Evolutionary conservation across 2,113 vertebrate genomes (phyloP).

Genomic region (Anoplopoma fimbria): DNA sequence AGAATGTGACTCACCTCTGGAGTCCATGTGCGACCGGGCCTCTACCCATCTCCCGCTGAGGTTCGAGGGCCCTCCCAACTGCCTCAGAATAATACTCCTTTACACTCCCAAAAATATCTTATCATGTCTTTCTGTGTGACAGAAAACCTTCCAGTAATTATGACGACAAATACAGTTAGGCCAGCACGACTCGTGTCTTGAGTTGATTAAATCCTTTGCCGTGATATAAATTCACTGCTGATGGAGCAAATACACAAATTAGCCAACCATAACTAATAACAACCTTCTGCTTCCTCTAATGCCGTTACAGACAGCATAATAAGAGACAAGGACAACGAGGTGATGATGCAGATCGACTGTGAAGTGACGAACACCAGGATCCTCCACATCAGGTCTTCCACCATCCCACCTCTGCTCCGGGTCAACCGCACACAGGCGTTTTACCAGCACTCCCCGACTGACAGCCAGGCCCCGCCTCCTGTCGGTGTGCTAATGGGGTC

Average conservation of each 20-base stretch:
- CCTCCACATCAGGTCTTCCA: conserved; percentile 93
- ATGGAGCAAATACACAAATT: background rate
- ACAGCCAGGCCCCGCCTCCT: conserved; percentile 78
- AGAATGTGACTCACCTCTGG: conserved; percentile 73
- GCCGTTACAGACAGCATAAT: conserved; percentile 90
- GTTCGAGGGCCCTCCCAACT: conserved; percentile 31
- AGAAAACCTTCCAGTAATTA: background rate
- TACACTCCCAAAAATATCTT: background rate
- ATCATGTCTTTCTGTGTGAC: conserved; percentile 4
- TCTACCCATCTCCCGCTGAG: conserved; percentile 7
- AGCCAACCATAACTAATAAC: conserved; percentile 9
- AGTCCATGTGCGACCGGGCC: conserved; percentile 52
- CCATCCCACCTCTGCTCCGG: conserved; percentile 90
- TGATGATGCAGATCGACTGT: conserved; percentile 99
- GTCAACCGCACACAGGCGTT: conserved; percentile 87
- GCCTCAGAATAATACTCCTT: conserved; percentile 13
- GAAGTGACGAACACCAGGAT: conserved; percentile 96
- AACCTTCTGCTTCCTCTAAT: background rate
- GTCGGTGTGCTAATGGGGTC: conserved; percentile 90
- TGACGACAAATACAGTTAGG: background rate
- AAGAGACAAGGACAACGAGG: conserved; percentile 90
- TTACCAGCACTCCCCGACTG: conserved; percentile 82
- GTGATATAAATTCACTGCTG: background rate
- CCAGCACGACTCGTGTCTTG: background rate
- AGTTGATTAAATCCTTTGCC: background rate